Evolutionary conservation across 2,888 invertebrate species (phyloP), one percentile per base, ranked within the genome.

Genomic region (Icerya purchasi): DNA sequence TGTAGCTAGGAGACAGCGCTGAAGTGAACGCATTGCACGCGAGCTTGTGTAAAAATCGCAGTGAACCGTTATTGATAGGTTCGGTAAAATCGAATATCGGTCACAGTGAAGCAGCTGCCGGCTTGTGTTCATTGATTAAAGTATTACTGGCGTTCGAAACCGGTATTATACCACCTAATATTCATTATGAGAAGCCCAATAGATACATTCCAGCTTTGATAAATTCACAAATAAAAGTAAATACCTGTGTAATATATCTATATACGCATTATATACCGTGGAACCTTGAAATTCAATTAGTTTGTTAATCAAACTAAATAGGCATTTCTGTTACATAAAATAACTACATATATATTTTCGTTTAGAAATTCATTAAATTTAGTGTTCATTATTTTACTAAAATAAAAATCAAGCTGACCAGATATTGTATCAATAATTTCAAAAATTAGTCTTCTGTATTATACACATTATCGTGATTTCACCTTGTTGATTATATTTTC

Each of bases 1-100:
- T 8, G 18, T 66, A 78, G 77, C 86, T 84, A 52, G 93, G 97
- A 18, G 98, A 98, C 75, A 96, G 96, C 1, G 90, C 94, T 70
- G 98, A 98, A 75, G 83, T 93, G 2, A 93, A 94, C 71, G 86
- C 92, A 0, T 90, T 98, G 65, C 84, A 87, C 0, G 88, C 91
- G 64, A 78, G 90, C 61, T 92, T 93, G 75, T 61, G 62, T 10
- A 82, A 82, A 64, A 71, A 73, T 25, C 80, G 92, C 56, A 75
- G 77, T 61, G 36, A 36, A 36, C 92, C 96, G 3, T 76, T 98
- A 56, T 73, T 94, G 54, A 82, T 98, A 67, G 97, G 97, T 21
- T 94, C 96, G 0, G 89, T 96, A 0, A 98, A 98, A 72, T 93
- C 93, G 20, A 98, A 97, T 74, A 94, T 97, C 91, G 97, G 97